Base-by-base conservation (phyloP, 2,113 vertebrate genomes). In the Lophochroa leadbeateri region DNA sequence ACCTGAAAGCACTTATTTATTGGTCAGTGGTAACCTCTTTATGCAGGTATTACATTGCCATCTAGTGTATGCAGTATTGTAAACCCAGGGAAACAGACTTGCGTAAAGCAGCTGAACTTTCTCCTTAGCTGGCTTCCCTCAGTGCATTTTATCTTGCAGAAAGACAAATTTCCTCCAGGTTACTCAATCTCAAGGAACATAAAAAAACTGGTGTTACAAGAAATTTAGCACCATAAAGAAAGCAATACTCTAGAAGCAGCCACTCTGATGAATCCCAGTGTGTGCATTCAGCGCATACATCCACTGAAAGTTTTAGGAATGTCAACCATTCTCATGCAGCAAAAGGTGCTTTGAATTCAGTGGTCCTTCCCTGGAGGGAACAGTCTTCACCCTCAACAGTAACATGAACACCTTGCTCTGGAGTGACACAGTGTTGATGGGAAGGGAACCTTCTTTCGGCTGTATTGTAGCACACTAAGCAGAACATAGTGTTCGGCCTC, bases 1-100 rank as follows among this genome's bases (percentile, higher is more conserved):
- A 47, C 16, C 49, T 20, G 27, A 83, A 60, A 80, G 23, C 28
- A 17, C 6, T 64, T 86, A 58, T 60, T 35, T 52, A 8, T 69
- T 84, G 27, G 39, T 23, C 53, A 4, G 25, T 11, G 28, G 39
- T 71, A 57, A 43, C 17, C 11, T 47, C 47, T 82, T 87, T 97
- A 39, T 7, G 16, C 52, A 95, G 46, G 87, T 95, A 16, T 87
- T 96, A 80, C n/a, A 93, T 84, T 97, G 97, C 96, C 98, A 97
- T 95, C 98, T 98, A 95, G 96, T 95, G 98, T 64, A 78, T 13
- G 33, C 11, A 61, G 18, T 17, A 88, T 17, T 55, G 80, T 91
- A 83, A 82, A 44, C 12, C 10, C 50, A 5, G 0, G n/a, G 43
- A 77, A 70, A 47, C 8, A 7, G 20, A 37, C 29, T 33, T 20